Evolutionary conservation across 2,113 vertebrate genomes (phyloP), one percentile per base, ranked within the genome.

Genomic region (Menura novaehollandiae): DNA sequence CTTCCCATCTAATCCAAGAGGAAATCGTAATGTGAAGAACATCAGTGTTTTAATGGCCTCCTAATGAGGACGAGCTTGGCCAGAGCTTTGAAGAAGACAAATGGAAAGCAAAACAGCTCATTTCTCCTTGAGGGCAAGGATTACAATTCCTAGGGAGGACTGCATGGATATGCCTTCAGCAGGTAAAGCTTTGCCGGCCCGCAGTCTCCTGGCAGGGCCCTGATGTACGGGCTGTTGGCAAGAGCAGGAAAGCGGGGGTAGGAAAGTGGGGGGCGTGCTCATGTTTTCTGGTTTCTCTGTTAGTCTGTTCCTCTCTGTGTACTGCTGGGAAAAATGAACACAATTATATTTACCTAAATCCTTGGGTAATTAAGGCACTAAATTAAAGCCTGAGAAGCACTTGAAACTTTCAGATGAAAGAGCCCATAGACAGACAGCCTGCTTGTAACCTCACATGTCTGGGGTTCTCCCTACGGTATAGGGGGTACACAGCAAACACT

Each of bases 21-120:
- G 92, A 96, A 96, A 94, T 93, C 1, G 0, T 81, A 92, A 84
- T 68, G 83, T 64, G 90, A 81, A 86, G 90, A 96, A 88, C 93
- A 91, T 88, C 0, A 1, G 43, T 86, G 75, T 83, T 93, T 84
- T 91, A 93, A 95, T 64, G 85, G 73, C 56, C 79, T 92, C 44
- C n/a, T 96, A 96, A 96, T 80, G 79, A 95, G 60, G 80, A 92
- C 8, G 39, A 92, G 52, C 68, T 88, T 84, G 95, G 92, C 85
- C 84, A 91, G 85, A 75, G 56, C 90, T 96, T 92, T 96, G 90
- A 93, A 93, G 88, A 93, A 85, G 72, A 86, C 75, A 91, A 74
- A 91, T 44, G 80, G 81, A 80, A 93, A 95, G 83, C 56, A 63
- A 67, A 91, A 9, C 72, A 89, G 51, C 64, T 89, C 44, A 23